phyloP scores from a whole-genome alignment of 2,888 invertebrate genomes.

The Matsumyia berberina region DNA sequence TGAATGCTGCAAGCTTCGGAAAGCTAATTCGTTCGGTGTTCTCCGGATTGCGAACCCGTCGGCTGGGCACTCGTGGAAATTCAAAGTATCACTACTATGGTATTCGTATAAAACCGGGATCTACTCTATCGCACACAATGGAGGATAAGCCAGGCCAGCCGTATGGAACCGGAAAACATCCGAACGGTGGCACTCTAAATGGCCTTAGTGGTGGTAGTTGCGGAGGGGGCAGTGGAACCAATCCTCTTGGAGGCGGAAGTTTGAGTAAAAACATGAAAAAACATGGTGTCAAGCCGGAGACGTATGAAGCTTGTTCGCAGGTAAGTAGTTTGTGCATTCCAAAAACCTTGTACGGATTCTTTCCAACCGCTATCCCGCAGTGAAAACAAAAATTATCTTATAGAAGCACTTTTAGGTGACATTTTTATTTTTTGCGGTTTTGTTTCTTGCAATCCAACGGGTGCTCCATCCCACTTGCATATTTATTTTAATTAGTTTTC shows the following conservation, averaged over 20 bases:
- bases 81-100: slow-evolving; percentile 99
- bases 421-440: not conserved
- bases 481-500: slow-evolving; percentile 7
- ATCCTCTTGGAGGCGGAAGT: slow-evolving; percentile 43
- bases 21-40: slow-evolving; percentile 99
- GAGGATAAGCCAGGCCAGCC: slow-evolving; percentile 84
- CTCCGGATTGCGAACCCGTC: slow-evolving; percentile 95
- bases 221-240: slow-evolving; percentile 48
- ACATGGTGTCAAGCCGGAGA: slow-evolving; percentile 82
- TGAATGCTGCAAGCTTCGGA: slow-evolving; percentile 99
- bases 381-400: not conserved
- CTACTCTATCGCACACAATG: slow-evolving; percentile 87
- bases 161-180: slow-evolving; percentile 74
- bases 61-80: slow-evolving; percentile 98
- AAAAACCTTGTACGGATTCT: too few relatives aligned
- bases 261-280: slow-evolving; percentile 79
- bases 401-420: not conserved
- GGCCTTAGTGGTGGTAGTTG: slow-evolving; percentile 34
- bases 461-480: too few relatives aligned
- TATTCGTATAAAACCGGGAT: slow-evolving; percentile 97
- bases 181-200: slow-evolving; percentile 59
- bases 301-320: slow-evolving; percentile 84
- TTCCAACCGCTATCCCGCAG: not conserved
- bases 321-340: slow-evolving; percentile 77
- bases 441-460: too few relatives aligned